Conservation (phyloP, 2,797 vertebrate species). For the Cossypha caffra region DNA sequence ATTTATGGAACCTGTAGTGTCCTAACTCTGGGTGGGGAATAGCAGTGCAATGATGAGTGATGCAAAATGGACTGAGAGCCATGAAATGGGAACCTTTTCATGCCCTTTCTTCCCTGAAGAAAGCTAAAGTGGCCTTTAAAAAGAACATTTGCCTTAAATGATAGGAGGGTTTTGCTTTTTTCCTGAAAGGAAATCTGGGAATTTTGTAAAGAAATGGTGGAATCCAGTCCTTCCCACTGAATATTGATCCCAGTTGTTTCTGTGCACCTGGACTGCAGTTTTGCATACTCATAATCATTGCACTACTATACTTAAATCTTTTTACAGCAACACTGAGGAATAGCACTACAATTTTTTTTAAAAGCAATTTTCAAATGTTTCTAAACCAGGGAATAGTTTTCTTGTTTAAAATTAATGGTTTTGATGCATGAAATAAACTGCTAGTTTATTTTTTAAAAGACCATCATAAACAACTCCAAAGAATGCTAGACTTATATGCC, state of each 20-base stretch:
- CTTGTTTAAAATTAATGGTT: conserved; percentile 32
- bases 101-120: conserved; percentile 40
- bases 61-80: background rate
- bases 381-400: conserved; percentile 51
- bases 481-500: conserved; percentile 28
- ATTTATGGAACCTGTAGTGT: background rate
- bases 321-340: conserved; percentile 47
- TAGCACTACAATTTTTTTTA: conserved; percentile 45
- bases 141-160: conserved; percentile 47
- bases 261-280: background rate
- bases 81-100: background rate
- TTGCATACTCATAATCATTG: conserved; percentile 1
- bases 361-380: conserved; percentile 14
- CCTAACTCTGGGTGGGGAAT: background rate
- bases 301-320: conserved; percentile 12
- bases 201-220: background rate
- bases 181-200: background rate
- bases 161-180: background rate
- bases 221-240: background rate
- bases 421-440: conserved; percentile 39
- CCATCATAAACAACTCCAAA: conserved; percentile 61
- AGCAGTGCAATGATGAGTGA: conserved; percentile 35
- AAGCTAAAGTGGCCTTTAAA: conserved; percentile 56
- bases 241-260: background rate
- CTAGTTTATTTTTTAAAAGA: conserved; percentile 39